Evolutionary conservation across 2,797 vertebrate species (phyloP), one percentile per base, ranked within the genome.

Genomic region (Lacerta agilis): DNA sequence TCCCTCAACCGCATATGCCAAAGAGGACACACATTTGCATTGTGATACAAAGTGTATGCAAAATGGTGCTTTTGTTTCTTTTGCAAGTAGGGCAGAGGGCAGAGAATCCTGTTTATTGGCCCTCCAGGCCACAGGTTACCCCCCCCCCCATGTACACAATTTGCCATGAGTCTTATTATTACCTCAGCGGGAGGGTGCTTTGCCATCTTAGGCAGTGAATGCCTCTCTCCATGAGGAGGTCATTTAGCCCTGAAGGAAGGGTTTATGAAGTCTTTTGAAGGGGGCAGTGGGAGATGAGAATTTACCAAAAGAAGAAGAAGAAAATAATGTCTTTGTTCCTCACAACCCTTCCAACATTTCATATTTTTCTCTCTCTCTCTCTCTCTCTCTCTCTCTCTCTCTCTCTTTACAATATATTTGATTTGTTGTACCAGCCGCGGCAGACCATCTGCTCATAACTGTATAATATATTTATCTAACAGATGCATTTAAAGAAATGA

Each of bases 401-500:
- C n/a, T 18, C 45, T 82, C 45, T 82, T 18, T 69, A 67, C n/a
- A 36, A 66, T 29, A 29, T 76, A 45, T 71, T 55, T 83, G 41
- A 88, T 83, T 77, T 78, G 43, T 78, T 67, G 75, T 29, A 69
- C 41, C 45, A 83, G 61, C 36, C 17, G 27, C 77, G 72, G 2
- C 29, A 55, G 67, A 83, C 81, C 64, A 87, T 67, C 80, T 87
- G 73, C 13, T 83, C 61, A 83, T 29, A 83, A 49, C 66, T 77
- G 29, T 49, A 69, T 36, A 82, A 75, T 38, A 45, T 17, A 88
- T 80, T 80, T 86, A 8, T 71, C n/a, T 72, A 80, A 72, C 29
- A 41, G 27, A 76, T 38, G 25, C 9, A 71, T 25, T 69, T 69
- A 84, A 58, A 73, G 43, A 75, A 84, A 69, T 8, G 66, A 20